These are phyloP conservation scores for Gallinago solitaria DNA, from an alignment of 2,797 vertebrate genomes.

Conservation along the genomic window DNA sequence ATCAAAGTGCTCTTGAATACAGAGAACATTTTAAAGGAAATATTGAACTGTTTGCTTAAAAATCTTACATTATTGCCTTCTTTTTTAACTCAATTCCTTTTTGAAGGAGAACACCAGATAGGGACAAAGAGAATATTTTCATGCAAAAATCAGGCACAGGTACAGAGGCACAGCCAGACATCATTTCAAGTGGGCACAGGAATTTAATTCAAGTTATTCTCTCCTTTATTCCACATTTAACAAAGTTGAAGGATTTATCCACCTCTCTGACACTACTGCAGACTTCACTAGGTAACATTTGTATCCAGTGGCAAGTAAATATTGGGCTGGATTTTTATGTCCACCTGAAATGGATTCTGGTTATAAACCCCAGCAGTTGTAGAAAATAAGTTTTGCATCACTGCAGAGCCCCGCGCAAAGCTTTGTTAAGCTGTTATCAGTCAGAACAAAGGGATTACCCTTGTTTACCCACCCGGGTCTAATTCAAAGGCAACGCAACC, in stretches of 20 bases:
- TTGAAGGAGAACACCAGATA: conserved; percentile 84
- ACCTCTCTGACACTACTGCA: conserved; percentile 81
- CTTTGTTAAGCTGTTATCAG: neutral
- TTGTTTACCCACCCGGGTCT: neutral
- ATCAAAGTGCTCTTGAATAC: conserved; percentile 86
- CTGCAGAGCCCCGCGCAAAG: neutral
- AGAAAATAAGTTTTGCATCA: neutral
- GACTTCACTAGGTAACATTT: conserved; percentile 80
- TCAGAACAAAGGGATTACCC: neutral
- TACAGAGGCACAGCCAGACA: conserved; percentile 85
- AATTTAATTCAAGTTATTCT: conserved; percentile 86
- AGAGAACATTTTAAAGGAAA: conserved; percentile 86
- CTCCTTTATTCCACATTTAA: conserved; percentile 83
- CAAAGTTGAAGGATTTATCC: conserved; percentile 84
- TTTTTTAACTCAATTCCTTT: conserved; percentile 84
- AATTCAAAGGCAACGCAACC: neutral
- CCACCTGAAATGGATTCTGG: conserved; percentile 74
- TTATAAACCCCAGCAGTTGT: neutral
- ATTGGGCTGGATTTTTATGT: conserved; percentile 75
- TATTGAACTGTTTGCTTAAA: conserved; percentile 87
- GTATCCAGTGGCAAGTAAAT: conserved; percentile 78
- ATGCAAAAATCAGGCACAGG: conserved; percentile 84
- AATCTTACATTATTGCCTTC: conserved; percentile 86
- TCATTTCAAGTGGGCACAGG: conserved; percentile 84
- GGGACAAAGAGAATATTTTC: conserved; percentile 87